Evolutionary conservation across 2,113 vertebrate genomes (phyloP).

Genomic region (Terrapene triunguis): DNA sequence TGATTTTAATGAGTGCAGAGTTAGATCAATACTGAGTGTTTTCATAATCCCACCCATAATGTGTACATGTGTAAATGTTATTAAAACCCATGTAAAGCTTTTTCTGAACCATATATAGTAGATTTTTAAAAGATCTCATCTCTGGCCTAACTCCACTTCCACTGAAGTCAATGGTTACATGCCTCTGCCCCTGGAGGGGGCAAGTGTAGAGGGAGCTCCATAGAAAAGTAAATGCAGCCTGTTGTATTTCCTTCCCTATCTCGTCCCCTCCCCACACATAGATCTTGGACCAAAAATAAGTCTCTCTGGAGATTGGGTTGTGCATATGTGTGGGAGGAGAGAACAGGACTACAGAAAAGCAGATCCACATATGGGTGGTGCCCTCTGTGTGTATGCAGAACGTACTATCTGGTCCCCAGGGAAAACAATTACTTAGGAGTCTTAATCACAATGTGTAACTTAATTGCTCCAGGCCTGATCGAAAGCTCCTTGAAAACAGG

Average conservation of each 20-base stretch:
- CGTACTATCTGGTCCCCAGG: neutral
- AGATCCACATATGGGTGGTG: rapidly evolving
- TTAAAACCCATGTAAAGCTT: neutral
- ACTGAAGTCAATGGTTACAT: neutral
- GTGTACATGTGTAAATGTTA: neutral
- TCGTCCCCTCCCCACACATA: neutral
- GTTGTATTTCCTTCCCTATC: rapidly evolving
- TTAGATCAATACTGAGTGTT: rapidly evolving
- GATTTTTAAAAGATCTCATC: constrained; percentile 5
- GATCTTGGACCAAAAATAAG: neutral
- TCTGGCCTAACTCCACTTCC: neutral
- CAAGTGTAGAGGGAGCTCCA: neutral
- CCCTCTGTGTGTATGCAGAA: neutral
- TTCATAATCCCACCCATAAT: neutral
- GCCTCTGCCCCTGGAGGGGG: neutral
- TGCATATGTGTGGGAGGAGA: neutral
- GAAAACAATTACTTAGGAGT: neutral
- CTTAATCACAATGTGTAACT: neutral
- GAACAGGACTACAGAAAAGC: neutral
- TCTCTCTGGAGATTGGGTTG: neutral
- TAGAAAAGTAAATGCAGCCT: neutral
- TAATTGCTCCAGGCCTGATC: neutral
- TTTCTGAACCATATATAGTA: neutral
- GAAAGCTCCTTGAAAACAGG: neutral
- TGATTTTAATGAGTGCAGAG: neutral